Evolutionary conservation across 2,888 invertebrate genomes (phyloP).

Genomic region (Acanthoscelides obtectus): DNA sequence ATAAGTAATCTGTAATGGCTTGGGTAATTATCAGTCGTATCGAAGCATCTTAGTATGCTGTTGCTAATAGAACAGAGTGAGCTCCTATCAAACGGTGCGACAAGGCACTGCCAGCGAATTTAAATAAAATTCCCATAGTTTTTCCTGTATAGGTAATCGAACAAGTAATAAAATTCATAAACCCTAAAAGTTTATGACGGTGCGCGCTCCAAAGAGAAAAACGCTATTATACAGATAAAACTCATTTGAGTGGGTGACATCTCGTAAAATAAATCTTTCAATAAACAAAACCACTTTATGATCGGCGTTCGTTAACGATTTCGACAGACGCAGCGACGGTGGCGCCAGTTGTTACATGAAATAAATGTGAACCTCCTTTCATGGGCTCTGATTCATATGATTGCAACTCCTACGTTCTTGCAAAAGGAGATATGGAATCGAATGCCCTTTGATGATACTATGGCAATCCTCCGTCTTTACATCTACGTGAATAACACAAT

Average conservation of each 20-base stretch:
- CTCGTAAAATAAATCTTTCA: background rate
- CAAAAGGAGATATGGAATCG: too few species aligned
- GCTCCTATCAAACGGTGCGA: background rate
- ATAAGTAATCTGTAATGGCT: too few species aligned
- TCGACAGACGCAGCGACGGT: background rate
- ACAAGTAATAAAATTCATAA: background rate
- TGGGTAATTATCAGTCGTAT: too few species aligned
- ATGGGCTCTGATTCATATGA: too few species aligned
- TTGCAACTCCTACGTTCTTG: too few species aligned
- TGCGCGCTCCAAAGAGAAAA: background rate
- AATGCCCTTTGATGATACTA: too few species aligned
- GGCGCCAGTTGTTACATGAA: background rate
- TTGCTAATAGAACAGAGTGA: background rate
- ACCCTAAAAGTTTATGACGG: background rate
- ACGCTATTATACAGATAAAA: background rate
- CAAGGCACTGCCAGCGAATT: background rate
- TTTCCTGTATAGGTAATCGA: background rate
- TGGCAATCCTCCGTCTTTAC: too few species aligned
- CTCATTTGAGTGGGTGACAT: background rate
- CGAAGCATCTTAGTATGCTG: too few species aligned
- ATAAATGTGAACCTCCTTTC: background rate
- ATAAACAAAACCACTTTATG: background rate
- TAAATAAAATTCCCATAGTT: background rate
- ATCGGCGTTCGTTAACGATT: background rate
- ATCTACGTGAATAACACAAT: too few species aligned